phyloP scores from a whole-genome alignment of 2,888 invertebrate species.

The Stenichneumon culpator region DNA sequence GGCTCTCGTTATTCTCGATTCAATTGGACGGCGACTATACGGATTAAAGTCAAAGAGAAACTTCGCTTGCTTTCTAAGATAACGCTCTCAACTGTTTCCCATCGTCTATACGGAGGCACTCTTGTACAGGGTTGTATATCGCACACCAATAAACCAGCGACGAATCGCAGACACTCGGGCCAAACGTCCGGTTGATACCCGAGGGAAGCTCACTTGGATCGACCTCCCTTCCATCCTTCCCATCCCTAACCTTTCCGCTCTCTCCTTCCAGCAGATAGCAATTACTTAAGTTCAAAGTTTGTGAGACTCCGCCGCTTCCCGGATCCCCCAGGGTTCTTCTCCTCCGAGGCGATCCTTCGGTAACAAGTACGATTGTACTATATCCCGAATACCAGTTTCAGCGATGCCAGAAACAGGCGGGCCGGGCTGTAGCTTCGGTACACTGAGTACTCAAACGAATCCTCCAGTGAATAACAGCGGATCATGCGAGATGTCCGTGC shows the following conservation, averaged over 20 bases:
- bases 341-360: conserved; percentile 28
- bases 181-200: conserved; percentile 59
- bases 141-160: conserved; percentile 42
- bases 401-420: conserved; percentile 40
- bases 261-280: conserved; percentile 65
- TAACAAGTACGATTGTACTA: conserved; percentile 62
- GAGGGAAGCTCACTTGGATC: conserved; percentile 64
- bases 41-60: conserved; percentile 67
- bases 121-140: conserved; percentile 36
- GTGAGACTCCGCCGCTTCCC: conserved; percentile 59
- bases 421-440: neutral
- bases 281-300: conserved; percentile 76
- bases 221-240: conserved; percentile 28
- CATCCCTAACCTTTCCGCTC: neutral
- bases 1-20: conserved; percentile 52
- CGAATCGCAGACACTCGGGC: conserved; percentile 46
- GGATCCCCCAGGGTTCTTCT: conserved; percentile 57
- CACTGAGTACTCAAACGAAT: conserved; percentile 42
- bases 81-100: conserved; percentile 32
- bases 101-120: neutral
- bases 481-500: neutral
- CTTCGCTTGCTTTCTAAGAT: conserved; percentile 50
- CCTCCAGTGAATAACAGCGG: neutral
- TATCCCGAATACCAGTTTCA: conserved; percentile 53
- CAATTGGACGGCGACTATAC: conserved; percentile 59